phyloP scores from a whole-genome alignment of 2,113 vertebrate genomes.

The Platanista minor region DNA sequence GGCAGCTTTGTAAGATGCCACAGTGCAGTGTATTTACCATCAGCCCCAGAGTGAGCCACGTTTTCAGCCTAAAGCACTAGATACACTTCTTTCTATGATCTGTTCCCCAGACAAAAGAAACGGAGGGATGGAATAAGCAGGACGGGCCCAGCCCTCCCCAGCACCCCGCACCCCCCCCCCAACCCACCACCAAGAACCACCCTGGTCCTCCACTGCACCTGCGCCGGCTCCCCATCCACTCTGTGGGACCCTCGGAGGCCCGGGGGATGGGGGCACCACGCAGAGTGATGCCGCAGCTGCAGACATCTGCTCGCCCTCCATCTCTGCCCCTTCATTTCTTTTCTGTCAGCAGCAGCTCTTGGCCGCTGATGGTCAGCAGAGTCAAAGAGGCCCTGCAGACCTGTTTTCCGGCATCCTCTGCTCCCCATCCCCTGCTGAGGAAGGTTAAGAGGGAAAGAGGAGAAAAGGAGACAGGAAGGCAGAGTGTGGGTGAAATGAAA shows the following conservation, averaged over 20 bases:
- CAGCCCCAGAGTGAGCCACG: neutral
- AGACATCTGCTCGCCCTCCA: neutral
- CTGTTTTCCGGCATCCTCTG: neutral
- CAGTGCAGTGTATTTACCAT: neutral
- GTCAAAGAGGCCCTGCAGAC: neutral
- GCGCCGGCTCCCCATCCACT: neutral
- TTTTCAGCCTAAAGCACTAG: neutral
- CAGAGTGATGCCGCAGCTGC: neutral
- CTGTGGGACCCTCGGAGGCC: neutral
- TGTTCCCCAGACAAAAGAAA: neutral
- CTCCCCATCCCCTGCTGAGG: neutral
- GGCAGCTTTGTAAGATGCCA: neutral
- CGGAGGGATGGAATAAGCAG: neutral
- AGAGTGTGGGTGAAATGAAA: conserved; percentile 15
- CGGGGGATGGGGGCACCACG: accelerated
- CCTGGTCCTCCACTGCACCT: neutral
- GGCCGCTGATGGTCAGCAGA: conserved; percentile 42
- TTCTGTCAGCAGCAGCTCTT: neutral
- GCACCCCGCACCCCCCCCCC: neutral
- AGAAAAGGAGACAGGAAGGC: neutral
- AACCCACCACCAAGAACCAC: neutral
- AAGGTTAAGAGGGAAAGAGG: neutral
- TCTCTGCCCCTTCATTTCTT: neutral
- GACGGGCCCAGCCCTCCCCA: neutral
- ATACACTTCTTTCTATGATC: neutral